Conservation (phyloP, 2,797 vertebrate genomes). For the Amphiprion clarkii region DNA sequence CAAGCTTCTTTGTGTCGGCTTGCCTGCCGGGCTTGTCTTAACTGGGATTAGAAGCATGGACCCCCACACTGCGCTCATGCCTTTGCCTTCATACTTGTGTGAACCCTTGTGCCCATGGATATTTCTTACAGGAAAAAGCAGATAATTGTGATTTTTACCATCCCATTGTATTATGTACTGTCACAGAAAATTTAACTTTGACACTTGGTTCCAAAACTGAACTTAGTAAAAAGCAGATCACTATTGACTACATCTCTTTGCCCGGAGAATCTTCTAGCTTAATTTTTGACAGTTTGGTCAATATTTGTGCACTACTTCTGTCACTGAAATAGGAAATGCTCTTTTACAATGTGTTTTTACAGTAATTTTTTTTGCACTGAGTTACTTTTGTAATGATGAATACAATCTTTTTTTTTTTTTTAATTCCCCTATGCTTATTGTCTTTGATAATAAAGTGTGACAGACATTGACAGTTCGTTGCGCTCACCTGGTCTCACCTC, state of each 20-base stretch:
- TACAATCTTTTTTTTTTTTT: no score
- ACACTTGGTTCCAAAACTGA: background rate
- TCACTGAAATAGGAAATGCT: no score
- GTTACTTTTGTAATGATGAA: no score
- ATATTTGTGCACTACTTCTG: no score
- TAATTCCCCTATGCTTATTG: no score
- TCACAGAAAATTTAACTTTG: conserved; percentile 8
- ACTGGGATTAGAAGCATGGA: conserved; percentile 76
- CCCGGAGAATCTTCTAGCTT: no score
- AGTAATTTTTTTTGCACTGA: no score
- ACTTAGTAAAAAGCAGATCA: conserved; percentile 1
- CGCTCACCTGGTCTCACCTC: no score
- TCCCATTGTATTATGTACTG: background rate
- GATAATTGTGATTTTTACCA: conserved; percentile 19
- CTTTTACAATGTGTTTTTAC: no score
- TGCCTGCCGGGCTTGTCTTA: conserved; percentile 74
- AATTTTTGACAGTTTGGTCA: no score
- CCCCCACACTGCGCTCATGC: conserved; percentile 40
- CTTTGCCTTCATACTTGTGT: conserved; percentile 22
- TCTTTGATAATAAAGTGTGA: no score
- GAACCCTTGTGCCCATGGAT: conserved; percentile 39
- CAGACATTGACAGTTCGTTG: no score
- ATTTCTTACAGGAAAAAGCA: conserved; percentile 1
- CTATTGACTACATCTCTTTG: background rate
- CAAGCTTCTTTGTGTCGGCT: conserved; percentile 72